Base-by-base conservation (phyloP, 2,888 invertebrate species). In the Erpobdella octoculata region DNA sequence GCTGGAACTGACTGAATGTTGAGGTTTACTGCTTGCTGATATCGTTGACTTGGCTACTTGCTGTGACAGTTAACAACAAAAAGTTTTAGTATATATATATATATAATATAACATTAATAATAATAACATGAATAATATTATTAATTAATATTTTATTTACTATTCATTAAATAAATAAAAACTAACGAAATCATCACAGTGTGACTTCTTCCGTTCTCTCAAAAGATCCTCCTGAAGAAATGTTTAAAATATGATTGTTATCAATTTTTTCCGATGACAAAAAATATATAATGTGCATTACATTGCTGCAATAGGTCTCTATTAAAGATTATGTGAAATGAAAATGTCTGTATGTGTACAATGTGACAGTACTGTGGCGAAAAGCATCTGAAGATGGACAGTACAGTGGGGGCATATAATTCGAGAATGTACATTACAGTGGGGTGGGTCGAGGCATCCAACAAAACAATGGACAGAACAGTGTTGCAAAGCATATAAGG, bases 151-250 rank as follows among this genome's bases (percentile, higher is more conserved):
- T 41, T 41, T 41, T 41, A 41, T 12, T 41, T 41, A 18, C 18
- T 41, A 41, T 12, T 41, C 41, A 41, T 41, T 9, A 12, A 12
- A 48, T 25, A 53, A 53, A 12, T 5, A 28, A 25, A 6, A 62
- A 8, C 62, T 62, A 28, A 62, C 46, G 21, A 71, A 61, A 53
- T 75, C 75, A 46, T 75, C 74, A 33, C 71, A 72, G 38, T 66
- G 71, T 62, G 74, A 73, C 61, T 75, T 75, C 64, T 72, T 72
- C 61, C 74, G 38, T 62, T 74, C 74, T 69, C 74, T 48, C 37
- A 53, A 73, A 36, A 72, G 72, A 21, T 75, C 75, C 21, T 70
- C 70, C 59, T 53, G 59, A 25, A 70, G 18, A 46, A 58, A 18
- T 58, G 33, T 18, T 48, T 48, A 53, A 31, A 6, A 68, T 68